Conservation (phyloP, 2,797 vertebrate genomes). For the Acipenser ruthenus region DNA sequence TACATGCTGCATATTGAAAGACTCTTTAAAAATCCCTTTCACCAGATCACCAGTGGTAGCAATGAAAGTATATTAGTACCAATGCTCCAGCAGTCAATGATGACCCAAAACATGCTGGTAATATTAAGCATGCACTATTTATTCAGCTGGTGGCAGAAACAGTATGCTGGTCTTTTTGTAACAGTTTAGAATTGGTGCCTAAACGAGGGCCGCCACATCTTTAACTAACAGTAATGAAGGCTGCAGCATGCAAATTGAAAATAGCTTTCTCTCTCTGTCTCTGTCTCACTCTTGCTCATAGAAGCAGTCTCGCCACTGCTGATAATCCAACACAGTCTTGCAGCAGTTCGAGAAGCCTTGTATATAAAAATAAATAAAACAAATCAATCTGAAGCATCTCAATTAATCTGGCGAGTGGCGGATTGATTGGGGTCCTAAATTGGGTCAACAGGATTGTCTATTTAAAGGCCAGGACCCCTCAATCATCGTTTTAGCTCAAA, state of each 20-base stretch:
- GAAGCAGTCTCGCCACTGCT: slow-evolving; percentile 7
- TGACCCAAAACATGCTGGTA: too few species aligned
- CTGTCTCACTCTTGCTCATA: neutral
- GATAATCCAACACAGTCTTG: slow-evolving; percentile 13
- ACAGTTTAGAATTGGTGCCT: too few species aligned
- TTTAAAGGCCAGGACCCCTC: slow-evolving; percentile 73
- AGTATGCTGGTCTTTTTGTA: too few species aligned
- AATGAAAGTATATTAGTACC: too few species aligned
- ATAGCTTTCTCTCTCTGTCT: slow-evolving; percentile 11
- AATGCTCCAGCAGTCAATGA: too few species aligned
- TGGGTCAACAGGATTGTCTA: slow-evolving; percentile 73
- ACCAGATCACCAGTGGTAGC: too few species aligned
- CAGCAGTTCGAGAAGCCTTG: slow-evolving; percentile 29
- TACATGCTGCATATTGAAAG: too few species aligned
- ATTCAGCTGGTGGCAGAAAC: too few species aligned
- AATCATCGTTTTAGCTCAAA: slow-evolving; percentile 65
- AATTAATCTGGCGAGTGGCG: slow-evolving; percentile 65
- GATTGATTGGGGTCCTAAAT: slow-evolving; percentile 72
- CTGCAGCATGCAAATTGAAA: neutral
- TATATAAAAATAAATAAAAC: slow-evolving; percentile 28
- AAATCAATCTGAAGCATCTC: slow-evolving; percentile 68
- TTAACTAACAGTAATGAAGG: slow-evolving; percentile 7
- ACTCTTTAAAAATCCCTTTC: too few species aligned
- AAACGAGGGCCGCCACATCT: neutral
- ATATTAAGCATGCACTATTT: too few species aligned